These are phyloP conservation scores for Paralinhomoeus sp. DNA, from an alignment of 2,888 invertebrate genomes.

Conservation along the genomic window DNA sequence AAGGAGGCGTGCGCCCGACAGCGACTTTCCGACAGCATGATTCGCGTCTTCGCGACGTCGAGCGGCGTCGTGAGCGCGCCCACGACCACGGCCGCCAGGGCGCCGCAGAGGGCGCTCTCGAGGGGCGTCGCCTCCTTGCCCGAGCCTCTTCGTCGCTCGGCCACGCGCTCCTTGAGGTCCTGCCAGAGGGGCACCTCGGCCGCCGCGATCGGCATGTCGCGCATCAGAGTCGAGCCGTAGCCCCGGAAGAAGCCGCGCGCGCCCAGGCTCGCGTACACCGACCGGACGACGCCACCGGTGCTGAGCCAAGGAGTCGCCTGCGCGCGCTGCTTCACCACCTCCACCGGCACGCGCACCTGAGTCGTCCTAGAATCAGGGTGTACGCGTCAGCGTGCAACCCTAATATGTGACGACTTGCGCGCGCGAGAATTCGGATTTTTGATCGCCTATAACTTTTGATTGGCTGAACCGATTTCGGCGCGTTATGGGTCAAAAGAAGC, in stretches of 20 bases:
- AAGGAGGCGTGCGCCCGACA: too few species aligned
- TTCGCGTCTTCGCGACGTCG: constrained; percentile 86
- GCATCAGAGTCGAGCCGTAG: constrained; percentile 26
- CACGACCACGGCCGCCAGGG: constrained; percentile 55
- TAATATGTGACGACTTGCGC: too few species aligned
- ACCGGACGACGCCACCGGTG: neutral
- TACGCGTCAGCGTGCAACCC: too few species aligned
- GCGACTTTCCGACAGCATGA: constrained; percentile 62
- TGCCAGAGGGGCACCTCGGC: constrained; percentile 94
- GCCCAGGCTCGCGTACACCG: neutral
- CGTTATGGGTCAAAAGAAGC: too few species aligned
- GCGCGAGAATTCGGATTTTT: too few species aligned
- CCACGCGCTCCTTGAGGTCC: constrained; percentile 44
- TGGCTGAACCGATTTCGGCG: too few species aligned
- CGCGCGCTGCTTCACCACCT: constrained; percentile 77
- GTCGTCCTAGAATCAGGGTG: too few species aligned
- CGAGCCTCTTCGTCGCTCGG: too few species aligned
- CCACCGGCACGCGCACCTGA: constrained; percentile 70
- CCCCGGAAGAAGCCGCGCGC: constrained; percentile 15
- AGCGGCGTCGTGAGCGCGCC: constrained; percentile 75
- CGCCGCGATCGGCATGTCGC: constrained; percentile 64
- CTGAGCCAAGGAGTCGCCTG: constrained; percentile 37
- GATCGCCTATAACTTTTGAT: too few species aligned
- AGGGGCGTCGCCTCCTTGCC: too few species aligned
- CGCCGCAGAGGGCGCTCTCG: constrained; percentile 11